Base-by-base conservation (phyloP, 1,140 invertebrate species). In the Meloidogyne chitwoodi region DNA sequence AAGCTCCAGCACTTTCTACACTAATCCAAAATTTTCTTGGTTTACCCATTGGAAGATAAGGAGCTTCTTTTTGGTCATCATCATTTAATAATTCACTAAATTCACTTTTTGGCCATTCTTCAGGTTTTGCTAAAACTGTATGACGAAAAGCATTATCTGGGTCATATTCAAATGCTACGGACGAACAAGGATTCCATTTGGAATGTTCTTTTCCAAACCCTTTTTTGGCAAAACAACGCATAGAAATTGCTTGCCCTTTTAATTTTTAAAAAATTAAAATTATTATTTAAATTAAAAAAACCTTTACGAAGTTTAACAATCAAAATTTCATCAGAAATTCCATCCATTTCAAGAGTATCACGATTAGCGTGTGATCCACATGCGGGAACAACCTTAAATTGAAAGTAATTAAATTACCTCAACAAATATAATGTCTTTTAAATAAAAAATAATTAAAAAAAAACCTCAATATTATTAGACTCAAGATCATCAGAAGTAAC, bases 161-260 rank as follows among this genome's bases (percentile, higher is more conserved):
- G 89, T 99, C 97, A 90, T 99, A 99, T 89, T 99, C 96, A 89
- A 99, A 99, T 56, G 92, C 92, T 16, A 99, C 96, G 75, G 95
- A 95, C 79, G 93, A 93, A 1, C 96, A 99, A 16, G 96, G 96
- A 90, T 98, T 99, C 96, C 96, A 99, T 89, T 99, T 99, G 1
- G 97, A 96, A 90, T 99, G 97, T 88, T 99, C 97, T 88, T 99
- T 99, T 2, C 95, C 96, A 90, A 99, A 98, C 34, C 95, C 93
- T 79, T 87, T 92, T 81, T 96, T 95, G 0, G 96, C 97, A 90
- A 95, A 98, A 22, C 94, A 96, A 85, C 92, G 90, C 16, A 99
- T 89, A 88, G 97, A 98, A 16, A 99, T 77, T 19, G 48, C 73
- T 41, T 75, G 73, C 8, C 73, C 65, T 75, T 2, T 24, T 63